These are phyloP conservation scores for Sturnus vulgaris DNA, from an alignment of 2,113 vertebrate genomes.

Conservation along the genomic window DNA sequence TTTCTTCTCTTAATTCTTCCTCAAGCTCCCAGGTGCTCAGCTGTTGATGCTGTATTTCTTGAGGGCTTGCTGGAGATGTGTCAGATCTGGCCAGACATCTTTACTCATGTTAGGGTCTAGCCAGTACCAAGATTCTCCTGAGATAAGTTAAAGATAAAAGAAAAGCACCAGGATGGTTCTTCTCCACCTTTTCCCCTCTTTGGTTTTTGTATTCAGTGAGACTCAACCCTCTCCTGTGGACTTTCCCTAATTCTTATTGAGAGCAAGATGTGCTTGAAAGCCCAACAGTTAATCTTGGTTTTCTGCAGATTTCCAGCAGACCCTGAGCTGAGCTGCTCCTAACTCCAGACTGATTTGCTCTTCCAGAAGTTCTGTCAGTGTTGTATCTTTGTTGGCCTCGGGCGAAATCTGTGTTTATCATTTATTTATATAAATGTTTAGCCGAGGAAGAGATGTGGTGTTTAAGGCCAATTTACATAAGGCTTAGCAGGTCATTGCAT, in stretches of 20 bases:
- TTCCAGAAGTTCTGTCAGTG: neutral
- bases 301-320: neutral
- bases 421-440: constrained; percentile 28
- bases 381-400: neutral
- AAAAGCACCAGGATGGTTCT: neutral
- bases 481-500: constrained; percentile 4
- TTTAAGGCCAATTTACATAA: constrained; percentile 11
- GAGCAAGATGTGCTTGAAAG: neutral
- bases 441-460: neutral
- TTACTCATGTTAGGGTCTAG: neutral
- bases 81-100: neutral
- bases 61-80: neutral
- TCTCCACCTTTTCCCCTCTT: neutral
- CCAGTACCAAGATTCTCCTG: neutral
- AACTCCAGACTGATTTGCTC: neutral
- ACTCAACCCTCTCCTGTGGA: accelerated
- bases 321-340: neutral
- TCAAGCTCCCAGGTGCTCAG: neutral
- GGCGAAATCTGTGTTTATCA: neutral
- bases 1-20: neutral
- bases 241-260: neutral
- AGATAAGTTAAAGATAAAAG: neutral
- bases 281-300: neutral
- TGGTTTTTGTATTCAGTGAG: neutral
- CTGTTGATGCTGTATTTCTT: neutral